Conservation (phyloP, 2,113 vertebrate genomes). For the Mormyrus iriodes region DNA sequence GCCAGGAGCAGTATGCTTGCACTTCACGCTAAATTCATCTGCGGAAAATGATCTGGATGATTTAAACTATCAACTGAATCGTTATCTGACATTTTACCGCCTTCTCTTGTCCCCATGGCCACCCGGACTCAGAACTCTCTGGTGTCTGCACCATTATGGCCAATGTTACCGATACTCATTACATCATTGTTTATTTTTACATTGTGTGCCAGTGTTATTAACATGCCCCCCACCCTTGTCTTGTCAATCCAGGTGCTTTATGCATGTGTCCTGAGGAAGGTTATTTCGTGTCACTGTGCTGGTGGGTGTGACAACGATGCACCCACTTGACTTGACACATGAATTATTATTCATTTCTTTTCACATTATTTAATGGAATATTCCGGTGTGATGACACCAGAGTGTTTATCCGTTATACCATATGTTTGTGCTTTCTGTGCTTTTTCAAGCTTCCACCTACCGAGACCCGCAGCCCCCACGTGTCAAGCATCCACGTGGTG, state of each 20-base stretch:
- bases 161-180: not conserved
- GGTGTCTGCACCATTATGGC: not conserved
- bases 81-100: not conserved
- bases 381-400: not conserved
- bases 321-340: not conserved
- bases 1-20: not conserved
- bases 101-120: not conserved
- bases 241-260: not conserved
- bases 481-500: conserved; percentile 86
- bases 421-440: not conserved
- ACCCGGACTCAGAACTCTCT: no score
- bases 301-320: not conserved
- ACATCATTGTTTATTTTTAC: not conserved
- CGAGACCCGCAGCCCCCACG: conserved; percentile 69
- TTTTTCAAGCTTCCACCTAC: conserved; percentile 41
- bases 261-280: not conserved
- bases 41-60: not conserved
- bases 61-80: not conserved
- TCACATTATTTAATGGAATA: not conserved
- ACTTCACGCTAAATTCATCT: not conserved
- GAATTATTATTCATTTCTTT: not conserved
- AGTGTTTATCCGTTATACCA: not conserved
- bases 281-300: not conserved
- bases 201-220: not conserved
- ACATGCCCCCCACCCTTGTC: not conserved